These are phyloP conservation scores for Heliconius hermathena DNA, from an alignment of 1,140 invertebrate genomes.

Conservation along the genomic window DNA sequence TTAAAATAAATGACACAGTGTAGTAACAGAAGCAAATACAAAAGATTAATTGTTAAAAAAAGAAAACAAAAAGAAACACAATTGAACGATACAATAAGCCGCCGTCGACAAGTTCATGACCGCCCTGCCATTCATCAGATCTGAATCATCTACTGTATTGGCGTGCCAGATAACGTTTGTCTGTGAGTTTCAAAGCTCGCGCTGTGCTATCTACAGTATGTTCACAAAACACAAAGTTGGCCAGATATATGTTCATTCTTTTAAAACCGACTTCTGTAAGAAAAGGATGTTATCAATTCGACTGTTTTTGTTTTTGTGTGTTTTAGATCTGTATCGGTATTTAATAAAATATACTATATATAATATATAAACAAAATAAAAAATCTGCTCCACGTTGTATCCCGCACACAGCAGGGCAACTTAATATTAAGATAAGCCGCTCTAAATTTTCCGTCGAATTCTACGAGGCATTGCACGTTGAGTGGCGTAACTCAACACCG, in stretches of 20 bases:
- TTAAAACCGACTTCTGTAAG: background rate
- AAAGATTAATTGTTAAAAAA: background rate
- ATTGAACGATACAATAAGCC: conserved; percentile 55
- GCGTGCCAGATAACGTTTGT: conserved; percentile 15
- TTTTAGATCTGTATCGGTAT: too few species aligned
- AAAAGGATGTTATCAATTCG: too few species aligned
- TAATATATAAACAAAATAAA: too few species aligned
- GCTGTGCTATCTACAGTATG: background rate
- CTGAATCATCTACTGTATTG: conserved; percentile 41
- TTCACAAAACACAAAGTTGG: background rate
- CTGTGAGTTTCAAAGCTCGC: background rate
- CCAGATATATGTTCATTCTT: background rate
- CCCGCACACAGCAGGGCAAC: too few species aligned
- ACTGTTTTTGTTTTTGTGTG: background rate
- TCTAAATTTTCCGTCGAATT: too few species aligned
- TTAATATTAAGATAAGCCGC: too few species aligned
- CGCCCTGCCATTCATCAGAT: conserved; percentile 50
- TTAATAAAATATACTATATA: too few species aligned
- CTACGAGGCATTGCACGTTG: too few species aligned
- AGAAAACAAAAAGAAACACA: conserved; percentile 42
- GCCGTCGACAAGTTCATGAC: conserved; percentile 52
- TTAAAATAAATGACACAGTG: background rate
- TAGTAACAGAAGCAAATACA: conserved; percentile 19
- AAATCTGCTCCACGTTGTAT: too few species aligned
- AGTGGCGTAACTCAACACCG: too few species aligned